A percentile compares a stretch with the other conserved stretches of the same genome.
These are phyloP conservation scores for Linnaemya vulpina DNA, from an alignment of 2,888 invertebrate species.

Conservation along the genomic window DNA sequence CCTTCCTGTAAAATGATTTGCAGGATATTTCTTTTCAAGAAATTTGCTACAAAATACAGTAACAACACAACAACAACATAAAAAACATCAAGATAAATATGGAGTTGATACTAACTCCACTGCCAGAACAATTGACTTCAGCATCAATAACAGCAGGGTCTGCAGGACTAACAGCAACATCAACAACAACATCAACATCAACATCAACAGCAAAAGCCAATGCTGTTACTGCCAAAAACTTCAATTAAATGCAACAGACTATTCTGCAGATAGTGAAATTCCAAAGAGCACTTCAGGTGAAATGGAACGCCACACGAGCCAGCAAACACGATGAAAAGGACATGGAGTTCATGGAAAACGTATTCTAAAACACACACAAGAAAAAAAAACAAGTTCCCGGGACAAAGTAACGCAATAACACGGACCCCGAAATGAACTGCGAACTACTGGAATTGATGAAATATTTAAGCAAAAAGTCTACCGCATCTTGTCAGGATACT, in stretches of 20 bases:
- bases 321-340: not conserved
- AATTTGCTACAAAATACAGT: slow-evolving; percentile 62
- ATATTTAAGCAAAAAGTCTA: no score
- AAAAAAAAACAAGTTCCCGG: no score
- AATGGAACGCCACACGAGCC: not conserved
- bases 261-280: no score
- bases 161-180: slow-evolving; percentile 3
- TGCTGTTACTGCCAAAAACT: slow-evolving; percentile 54
- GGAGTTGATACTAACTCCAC: slow-evolving; percentile 37
- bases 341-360: no score
- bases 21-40: slow-evolving; percentile 63
- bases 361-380: no score
- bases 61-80: not conserved
- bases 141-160: slow-evolving; percentile 20
- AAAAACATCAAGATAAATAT: slow-evolving; percentile 43
- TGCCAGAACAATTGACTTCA: not conserved
- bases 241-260: slow-evolving; percentile 59
- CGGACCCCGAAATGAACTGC: not conserved
- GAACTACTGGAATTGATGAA: no score
- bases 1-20: slow-evolving; percentile 39
- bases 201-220: slow-evolving; percentile 30
- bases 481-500: no score
- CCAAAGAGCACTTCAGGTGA: not conserved
- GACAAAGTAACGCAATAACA: not conserved
- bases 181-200: not conserved